Evolutionary conservation across 2,113 vertebrate species (phyloP).

Genomic region (Athene noctua): DNA sequence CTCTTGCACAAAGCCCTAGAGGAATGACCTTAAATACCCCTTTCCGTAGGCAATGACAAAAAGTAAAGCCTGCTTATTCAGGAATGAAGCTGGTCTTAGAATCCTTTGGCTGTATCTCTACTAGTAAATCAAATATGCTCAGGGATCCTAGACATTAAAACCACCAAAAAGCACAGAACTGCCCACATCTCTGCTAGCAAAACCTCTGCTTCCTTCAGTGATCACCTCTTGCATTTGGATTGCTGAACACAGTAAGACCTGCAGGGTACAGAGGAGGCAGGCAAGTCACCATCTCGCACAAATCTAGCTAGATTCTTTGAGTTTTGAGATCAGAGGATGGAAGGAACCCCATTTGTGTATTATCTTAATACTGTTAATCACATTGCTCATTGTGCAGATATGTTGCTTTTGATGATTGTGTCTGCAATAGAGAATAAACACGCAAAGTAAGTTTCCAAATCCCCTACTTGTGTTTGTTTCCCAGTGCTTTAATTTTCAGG

Average conservation of each 20-base stretch:
- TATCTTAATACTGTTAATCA: background rate
- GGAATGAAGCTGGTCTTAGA: background rate
- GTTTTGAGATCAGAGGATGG: background rate
- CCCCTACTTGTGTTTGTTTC: background rate
- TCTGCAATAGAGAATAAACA: background rate
- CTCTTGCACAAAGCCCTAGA: background rate
- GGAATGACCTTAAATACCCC: background rate
- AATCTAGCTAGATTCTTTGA: background rate
- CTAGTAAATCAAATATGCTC: background rate
- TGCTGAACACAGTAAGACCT: background rate
- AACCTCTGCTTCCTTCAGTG: background rate
- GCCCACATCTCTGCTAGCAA: background rate
- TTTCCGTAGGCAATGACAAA: background rate
- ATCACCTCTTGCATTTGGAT: background rate
- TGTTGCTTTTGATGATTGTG: background rate
- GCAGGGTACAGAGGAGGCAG: background rate
- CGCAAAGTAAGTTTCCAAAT: background rate
- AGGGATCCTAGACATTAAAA: background rate
- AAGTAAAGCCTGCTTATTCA: background rate
- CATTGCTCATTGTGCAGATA: background rate
- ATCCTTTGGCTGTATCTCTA: background rate
- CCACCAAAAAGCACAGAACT: background rate
- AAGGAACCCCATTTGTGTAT: background rate
- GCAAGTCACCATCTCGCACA: background rate
- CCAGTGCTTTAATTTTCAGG: background rate